Evolutionary conservation across 2,797 vertebrate species (phyloP).

Genomic region (Aselliscus stoliczkanus): DNA sequence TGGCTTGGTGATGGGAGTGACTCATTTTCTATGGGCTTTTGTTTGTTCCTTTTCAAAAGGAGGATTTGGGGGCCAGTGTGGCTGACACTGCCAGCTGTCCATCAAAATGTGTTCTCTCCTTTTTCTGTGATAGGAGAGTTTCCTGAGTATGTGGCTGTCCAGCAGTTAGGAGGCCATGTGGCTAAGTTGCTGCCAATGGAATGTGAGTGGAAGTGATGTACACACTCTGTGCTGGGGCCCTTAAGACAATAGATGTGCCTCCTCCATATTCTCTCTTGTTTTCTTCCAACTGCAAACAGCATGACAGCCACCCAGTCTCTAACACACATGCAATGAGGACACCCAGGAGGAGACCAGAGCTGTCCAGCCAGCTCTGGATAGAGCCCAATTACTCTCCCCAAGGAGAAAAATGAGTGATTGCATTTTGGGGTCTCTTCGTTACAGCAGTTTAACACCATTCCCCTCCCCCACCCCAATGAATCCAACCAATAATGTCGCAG

Average conservation of each 20-base stretch:
- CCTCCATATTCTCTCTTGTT: neutral
- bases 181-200: neutral
- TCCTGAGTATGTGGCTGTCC: neutral
- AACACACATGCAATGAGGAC: neutral
- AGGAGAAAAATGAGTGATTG: neutral
- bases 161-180: fast-evolving
- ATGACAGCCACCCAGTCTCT: neutral
- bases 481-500: neutral
- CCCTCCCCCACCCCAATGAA: neutral
- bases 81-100: neutral
- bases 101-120: neutral
- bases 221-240: neutral
- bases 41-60: neutral
- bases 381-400: neutral
- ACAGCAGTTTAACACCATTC: neutral
- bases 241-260: neutral
- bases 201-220: neutral
- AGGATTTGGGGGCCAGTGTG: neutral
- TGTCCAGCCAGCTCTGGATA: neutral
- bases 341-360: neutral
- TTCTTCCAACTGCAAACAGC: neutral
- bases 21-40: neutral
- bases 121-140: neutral
- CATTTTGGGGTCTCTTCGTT: neutral
- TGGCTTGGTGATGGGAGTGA: neutral